Evolutionary conservation across 2,888 invertebrate genomes (phyloP), one percentile per base, ranked within the genome.

Genomic region (Proisotoma minuta): DNA sequence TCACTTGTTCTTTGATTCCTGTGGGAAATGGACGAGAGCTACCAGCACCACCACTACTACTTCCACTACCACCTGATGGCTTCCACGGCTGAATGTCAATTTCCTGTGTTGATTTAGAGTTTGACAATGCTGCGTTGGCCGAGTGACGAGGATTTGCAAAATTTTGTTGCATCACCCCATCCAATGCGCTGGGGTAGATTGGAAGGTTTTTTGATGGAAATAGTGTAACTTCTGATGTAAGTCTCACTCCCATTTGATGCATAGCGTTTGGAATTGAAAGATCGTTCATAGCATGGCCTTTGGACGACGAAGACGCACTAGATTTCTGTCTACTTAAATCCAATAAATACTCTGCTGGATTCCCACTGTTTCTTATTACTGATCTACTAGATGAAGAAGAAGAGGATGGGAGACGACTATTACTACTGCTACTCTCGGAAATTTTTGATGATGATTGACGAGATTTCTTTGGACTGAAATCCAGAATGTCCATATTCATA

Each of bases 201-300:
- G 58, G 57, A 4, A 43, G 43, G 43, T 43, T 18, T 20, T 43
- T 43, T 8, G 71, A 70, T 8, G 73, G 73, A 49, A 70, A 71
- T 4, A 73, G 63, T 8, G 72, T 73, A 0, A 72, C 73, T 62
- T 74, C 73, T 1, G 72, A 72, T 12, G 73, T 72, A 1, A 74
- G 67, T 2, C 70, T 69, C n/a, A 74, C 56, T 8, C 73, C 73
- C 20, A 66, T 24, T 40, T 72, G 69, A 49, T 71, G 67, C 69
- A 74, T 71, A 2, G 65, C 69, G 54, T 69, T 66, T 12, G 72
- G 71, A 4, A 24, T 24, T 64, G 5, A 64, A 40, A 26, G 60
- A 59, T 18, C 59, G 12, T 1, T 24, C 5, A 28, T 59, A 52
- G 10, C 27, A 50, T 12, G 4, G 3, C 39, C 26, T 54, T 63